These are phyloP conservation scores for Scomber japonicus DNA, from an alignment of 2,113 vertebrate species.

Conservation along the genomic window DNA sequence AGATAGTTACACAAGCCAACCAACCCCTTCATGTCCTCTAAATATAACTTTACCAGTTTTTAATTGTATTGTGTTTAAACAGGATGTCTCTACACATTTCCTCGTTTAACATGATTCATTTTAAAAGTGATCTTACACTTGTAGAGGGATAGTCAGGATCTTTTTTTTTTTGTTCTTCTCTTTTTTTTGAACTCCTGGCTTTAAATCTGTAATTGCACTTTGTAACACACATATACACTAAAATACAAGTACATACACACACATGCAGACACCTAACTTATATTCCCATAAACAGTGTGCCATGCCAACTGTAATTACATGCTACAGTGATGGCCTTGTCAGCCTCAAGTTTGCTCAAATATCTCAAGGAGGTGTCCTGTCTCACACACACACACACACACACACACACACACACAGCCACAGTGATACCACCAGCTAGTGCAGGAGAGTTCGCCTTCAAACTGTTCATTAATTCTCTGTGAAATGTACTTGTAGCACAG, in stretches of 20 bases:
- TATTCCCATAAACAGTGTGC: conserved; percentile 1
- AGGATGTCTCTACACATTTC: background rate
- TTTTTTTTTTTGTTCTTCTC: background rate
- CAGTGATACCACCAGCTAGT: background rate
- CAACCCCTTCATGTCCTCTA: conserved; percentile 42
- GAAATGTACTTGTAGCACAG: conserved; percentile 36
- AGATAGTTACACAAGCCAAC: conserved; percentile 34
- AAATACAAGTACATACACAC: background rate
- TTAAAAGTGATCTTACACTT: conserved; percentile 5
- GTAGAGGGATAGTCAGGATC: background rate
- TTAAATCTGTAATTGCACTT: conserved; percentile 45
- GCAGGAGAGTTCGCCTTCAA: conserved; percentile 21
- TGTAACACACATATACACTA: background rate
- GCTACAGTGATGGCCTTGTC: conserved; percentile 46
- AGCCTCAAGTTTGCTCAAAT: conserved; percentile 28
- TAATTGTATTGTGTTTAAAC: conserved; percentile 50
- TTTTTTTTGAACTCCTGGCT: background rate
- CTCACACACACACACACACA: background rate
- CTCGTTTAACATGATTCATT: background rate
- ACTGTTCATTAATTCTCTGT: conserved; percentile 46
- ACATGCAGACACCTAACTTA: background rate
- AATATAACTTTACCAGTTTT: conserved; percentile 61
- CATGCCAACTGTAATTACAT: conserved; percentile 47
- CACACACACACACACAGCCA: conserved; percentile 1
- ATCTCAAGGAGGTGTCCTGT: conserved; percentile 15